These are phyloP conservation scores for Mystacornis crossleyi DNA, from an alignment of 2,113 vertebrate genomes.

Conservation along the genomic window DNA sequence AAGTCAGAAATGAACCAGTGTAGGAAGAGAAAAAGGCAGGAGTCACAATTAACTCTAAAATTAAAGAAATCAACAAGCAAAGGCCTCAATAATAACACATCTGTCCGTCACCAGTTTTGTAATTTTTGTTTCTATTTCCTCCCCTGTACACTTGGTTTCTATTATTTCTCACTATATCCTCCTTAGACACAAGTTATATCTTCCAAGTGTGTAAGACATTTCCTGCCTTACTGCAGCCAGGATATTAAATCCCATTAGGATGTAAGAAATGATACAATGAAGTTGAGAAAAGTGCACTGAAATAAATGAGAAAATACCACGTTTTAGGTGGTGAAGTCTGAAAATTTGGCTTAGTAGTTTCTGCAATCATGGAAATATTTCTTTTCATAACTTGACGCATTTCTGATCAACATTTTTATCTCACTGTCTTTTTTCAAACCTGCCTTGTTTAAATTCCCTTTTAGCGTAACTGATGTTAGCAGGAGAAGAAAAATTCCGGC, in stretches of 20 bases:
- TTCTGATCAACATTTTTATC: neutral
- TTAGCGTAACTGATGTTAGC: neutral
- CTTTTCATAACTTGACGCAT: neutral
- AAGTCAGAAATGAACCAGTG: neutral
- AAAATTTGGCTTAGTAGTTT: neutral
- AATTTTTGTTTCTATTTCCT: neutral
- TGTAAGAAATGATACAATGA: neutral
- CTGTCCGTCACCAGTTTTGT: neutral
- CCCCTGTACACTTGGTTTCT: neutral
- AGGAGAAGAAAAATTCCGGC: neutral
- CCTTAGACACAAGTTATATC: neutral
- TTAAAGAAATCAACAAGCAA: neutral
- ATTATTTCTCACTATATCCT: neutral
- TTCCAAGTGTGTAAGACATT: neutral
- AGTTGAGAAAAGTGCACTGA: neutral
- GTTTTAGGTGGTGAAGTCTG: neutral
- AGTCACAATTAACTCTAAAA: neutral
- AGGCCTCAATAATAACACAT: neutral
- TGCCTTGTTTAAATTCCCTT: neutral
- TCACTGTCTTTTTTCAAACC: neutral
- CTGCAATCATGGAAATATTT: neutral
- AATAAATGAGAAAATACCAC: neutral
- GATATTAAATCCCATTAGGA: neutral
- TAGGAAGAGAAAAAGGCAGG: neutral
- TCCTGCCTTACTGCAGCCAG: neutral